Evolutionary conservation across 2,888 invertebrate species (phyloP), one percentile per base, ranked within the genome.

Genomic region (Cephus rjabovi): DNA sequence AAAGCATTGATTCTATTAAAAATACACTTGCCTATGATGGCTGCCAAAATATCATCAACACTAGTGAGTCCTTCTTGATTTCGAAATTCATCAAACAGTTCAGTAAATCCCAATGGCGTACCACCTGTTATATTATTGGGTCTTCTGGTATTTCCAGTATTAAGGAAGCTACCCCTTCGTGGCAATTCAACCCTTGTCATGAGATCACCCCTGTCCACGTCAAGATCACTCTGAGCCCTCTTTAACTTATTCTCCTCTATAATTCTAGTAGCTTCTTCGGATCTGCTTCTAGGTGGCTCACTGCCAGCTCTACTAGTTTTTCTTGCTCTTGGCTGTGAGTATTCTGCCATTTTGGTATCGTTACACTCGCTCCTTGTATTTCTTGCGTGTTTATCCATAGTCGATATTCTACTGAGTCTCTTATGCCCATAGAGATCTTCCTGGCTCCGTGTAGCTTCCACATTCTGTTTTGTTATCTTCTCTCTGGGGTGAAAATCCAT

Each of bases 1-100:
- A 40, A 15, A 40, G 40, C 15, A 40, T 40, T 15, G 40, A 40
- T 15, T 40, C 40, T 56, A 9, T 56, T 23, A 56, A 23, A 56
- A 56, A 23, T 56, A 56, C 23, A 56, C 40, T 56, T 56, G 40
- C 91, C 91, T 86, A 98, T 97, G 89, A 98, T 97, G 88, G 96
- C 96, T 87, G 95, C 96, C 75, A 98, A 93, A 86, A 97, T 97
- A 87, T 97, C 97, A 89, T 97, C 97, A 92, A 97, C 95, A 78
- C 96, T 97, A 89, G 96, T 96, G 76, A 97, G 93, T 87, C 97
- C 97, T 92, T 97, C 97, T 92, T 97, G 97, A 87, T 96, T 94
- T 86, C 96, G 95, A 88, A 97, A 96, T 93, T 97, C 97, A 91
- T 96, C 96, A 91, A 97, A 97, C 86, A 97, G 93, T 92, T 97